Conservation (phyloP, 2,113 vertebrate species). For the Indicator indicator region DNA sequence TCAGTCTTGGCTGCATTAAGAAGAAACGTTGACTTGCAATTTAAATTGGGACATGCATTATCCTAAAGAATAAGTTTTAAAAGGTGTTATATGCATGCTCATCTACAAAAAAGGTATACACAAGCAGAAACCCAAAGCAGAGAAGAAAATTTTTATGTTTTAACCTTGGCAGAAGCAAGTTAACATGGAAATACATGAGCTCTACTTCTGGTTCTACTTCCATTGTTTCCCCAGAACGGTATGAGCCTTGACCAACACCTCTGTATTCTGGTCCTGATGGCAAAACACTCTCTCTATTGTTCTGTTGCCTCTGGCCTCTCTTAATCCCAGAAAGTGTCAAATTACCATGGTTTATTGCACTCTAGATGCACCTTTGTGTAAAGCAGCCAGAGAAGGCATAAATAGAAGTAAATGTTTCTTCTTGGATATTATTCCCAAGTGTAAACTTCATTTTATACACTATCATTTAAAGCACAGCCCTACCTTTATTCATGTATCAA, state of each 20-base stretch:
- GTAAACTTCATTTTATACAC: not conserved
- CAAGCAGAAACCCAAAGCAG: not conserved
- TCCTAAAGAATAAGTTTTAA: not conserved
- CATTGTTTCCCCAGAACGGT: not conserved
- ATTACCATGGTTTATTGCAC: not conserved
- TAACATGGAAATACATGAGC: not conserved
- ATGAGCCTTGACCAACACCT: rapidly evolving
- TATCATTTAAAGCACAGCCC: not conserved
- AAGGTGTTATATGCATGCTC: rapidly evolving
- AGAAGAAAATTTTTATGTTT: not conserved
- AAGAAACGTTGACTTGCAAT: not conserved
- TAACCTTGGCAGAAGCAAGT: not conserved
- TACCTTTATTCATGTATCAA: constrained; percentile 16
- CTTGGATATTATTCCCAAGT: constrained; percentile 3
- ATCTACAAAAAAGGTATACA: not conserved
- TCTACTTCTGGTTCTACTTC: not conserved
- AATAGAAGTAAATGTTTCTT: constrained; percentile 3
- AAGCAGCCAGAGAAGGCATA: not conserved
- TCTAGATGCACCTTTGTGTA: not conserved
- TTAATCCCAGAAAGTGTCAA: not conserved
- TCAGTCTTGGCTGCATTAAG: not conserved
- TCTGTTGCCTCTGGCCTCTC: not conserved
- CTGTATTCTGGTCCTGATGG: not conserved
- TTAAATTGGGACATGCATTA: not conserved
- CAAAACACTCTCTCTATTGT: not conserved